Conservation (phyloP, 2,113 vertebrate genomes). For the Cebidichthys violaceus region DNA sequence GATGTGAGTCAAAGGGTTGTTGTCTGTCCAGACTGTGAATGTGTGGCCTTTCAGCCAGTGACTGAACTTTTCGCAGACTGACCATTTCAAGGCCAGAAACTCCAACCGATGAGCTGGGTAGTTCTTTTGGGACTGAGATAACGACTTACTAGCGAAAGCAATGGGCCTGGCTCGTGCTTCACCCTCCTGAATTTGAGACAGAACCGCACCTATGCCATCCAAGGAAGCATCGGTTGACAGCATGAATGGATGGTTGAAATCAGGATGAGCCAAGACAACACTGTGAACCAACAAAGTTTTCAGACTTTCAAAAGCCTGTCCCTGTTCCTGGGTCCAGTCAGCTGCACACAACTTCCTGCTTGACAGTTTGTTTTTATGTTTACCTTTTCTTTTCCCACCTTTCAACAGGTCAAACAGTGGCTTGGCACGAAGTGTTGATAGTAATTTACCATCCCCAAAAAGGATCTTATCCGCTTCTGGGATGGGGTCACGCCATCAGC, state of each 20-base stretch:
- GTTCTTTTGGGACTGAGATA: conserved; percentile 38
- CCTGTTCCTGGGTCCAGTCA: not conserved
- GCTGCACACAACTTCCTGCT: not conserved
- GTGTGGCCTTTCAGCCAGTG: too few relatives aligned
- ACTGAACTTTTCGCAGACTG: too few relatives aligned
- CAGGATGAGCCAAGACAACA: too few relatives aligned
- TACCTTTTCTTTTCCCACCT: not conserved
- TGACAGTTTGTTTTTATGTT: not conserved
- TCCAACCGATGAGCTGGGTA: conserved; percentile 17
- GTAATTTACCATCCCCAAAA: not conserved
- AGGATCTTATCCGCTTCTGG: not conserved
- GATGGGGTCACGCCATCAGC: not conserved
- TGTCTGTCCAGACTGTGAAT: too few relatives aligned
- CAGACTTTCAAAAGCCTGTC: not conserved
- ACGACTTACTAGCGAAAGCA: conserved; percentile 36
- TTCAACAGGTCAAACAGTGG: not conserved
- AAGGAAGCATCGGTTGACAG: too few relatives aligned
- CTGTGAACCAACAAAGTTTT: not conserved
- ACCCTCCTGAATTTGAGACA: conserved; percentile 14
- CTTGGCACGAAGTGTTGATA: not conserved
- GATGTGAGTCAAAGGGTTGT: not conserved
- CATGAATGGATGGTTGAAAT: too few relatives aligned
- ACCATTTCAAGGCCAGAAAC: too few relatives aligned
- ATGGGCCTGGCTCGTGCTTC: conserved; percentile 15
- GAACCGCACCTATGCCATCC: too few relatives aligned